A percentile compares a stretch with the other conserved stretches of the same genome.
phyloP scores from a whole-genome alignment of 2,113 vertebrate species.

The Lagenorhynchus albirostris region DNA sequence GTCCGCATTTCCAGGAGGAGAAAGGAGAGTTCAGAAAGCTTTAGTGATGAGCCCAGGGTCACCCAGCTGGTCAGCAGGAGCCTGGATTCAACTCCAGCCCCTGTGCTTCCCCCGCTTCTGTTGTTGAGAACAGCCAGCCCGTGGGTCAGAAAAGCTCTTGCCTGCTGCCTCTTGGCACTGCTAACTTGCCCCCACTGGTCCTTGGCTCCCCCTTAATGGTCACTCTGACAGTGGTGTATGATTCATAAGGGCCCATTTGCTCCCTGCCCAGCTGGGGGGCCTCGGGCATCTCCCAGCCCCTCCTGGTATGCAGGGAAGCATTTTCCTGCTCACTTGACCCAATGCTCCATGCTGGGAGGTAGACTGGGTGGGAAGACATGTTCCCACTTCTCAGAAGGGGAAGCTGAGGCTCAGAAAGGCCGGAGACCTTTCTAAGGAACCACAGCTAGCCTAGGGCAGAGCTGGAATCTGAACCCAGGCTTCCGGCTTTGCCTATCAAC shows the following conservation, averaged over 20 bases:
- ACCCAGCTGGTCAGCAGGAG: neutral
- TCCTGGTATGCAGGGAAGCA: neutral
- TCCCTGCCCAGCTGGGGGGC: no score
- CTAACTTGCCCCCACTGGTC: neutral
- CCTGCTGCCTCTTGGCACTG: neutral
- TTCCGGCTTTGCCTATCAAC: neutral
- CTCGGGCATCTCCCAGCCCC: no score
- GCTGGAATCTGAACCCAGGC: neutral
- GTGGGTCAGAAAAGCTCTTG: neutral
- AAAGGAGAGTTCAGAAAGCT: neutral
- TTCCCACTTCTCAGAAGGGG: neutral
- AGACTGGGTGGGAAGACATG: neutral
- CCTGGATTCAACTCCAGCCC: fast-evolving
- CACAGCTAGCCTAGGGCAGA: neutral
- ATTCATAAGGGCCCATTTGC: neutral
- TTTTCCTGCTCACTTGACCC: neutral
- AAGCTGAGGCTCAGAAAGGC: neutral
- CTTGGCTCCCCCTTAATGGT: neutral
- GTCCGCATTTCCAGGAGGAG: neutral
- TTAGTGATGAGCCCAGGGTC: neutral
- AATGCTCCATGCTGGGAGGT: fast-evolving
- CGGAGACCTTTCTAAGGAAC: neutral
- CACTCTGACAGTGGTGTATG: neutral
- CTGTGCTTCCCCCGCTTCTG: fast-evolving
- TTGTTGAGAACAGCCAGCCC: neutral